A percentile compares a stretch with the other conserved stretches of the same genome.
Conservation (phyloP, 2,797 vertebrate genomes). For the Coracias cyanogaster region DNA sequence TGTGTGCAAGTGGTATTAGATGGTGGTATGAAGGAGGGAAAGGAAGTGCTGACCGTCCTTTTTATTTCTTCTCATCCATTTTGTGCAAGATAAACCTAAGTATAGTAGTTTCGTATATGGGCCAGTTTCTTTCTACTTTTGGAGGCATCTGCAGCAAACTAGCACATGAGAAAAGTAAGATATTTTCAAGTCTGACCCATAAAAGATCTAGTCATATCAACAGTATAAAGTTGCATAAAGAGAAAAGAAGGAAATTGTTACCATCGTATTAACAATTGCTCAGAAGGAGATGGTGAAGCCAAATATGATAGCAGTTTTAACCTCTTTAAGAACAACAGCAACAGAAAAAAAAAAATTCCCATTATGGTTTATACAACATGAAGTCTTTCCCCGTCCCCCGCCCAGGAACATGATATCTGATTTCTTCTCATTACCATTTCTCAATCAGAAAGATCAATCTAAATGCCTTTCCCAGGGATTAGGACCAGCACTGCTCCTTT, state of each 20-base stretch:
- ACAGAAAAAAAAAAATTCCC: background rate
- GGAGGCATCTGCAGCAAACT: background rate
- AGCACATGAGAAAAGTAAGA: background rate
- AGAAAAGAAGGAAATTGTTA: background rate
- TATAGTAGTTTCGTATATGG: background rate
- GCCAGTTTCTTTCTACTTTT: background rate
- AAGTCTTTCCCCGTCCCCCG: background rate
- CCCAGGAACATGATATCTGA: rapidly evolving
- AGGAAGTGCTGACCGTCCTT: background rate
- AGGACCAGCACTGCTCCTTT: background rate
- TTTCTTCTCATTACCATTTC: background rate
- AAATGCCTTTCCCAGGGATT: background rate
- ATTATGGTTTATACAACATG: background rate
- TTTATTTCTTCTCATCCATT: background rate
- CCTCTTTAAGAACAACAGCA: background rate
- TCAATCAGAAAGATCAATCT: background rate
- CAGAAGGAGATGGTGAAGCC: rapidly evolving
- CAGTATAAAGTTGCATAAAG: background rate
- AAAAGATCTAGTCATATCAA: background rate
- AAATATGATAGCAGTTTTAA: background rate
- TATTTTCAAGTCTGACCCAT: background rate
- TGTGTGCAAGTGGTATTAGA: background rate
- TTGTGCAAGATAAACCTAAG: background rate
- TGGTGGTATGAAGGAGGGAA: background rate
- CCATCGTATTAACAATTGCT: background rate